A percentile compares a stretch with the other conserved stretches of the same genome.
These are phyloP conservation scores for Clarias laeviceps DNA, from an alignment of 2,797 vertebrate species.

Conservation along the genomic window DNA sequence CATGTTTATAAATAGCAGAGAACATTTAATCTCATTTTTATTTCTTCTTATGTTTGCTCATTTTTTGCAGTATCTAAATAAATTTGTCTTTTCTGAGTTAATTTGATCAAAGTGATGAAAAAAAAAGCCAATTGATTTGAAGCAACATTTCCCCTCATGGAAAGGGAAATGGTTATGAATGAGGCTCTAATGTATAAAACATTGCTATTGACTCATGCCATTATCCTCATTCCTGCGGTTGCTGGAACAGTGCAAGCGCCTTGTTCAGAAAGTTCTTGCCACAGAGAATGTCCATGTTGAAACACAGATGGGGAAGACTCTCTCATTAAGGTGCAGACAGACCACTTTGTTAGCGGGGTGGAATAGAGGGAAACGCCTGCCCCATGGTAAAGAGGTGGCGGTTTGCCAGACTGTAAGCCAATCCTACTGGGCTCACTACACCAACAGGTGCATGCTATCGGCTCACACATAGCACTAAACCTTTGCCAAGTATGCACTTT, in stretches of 20 bases:
- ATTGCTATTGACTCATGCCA: neutral
- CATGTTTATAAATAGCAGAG: neutral
- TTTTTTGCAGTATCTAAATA: neutral
- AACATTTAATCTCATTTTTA: neutral
- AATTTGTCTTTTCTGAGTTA: neutral
- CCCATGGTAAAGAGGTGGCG: conserved; percentile 52
- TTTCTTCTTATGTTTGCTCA: neutral
- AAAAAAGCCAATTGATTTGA: neutral
- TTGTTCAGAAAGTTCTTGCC: neutral
- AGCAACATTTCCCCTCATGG: neutral
- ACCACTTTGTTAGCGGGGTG: conserved; percentile 43
- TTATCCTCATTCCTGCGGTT: neutral
- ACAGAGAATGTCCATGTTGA: conserved; percentile 10
- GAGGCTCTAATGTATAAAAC: neutral
- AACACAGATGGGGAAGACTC: neutral
- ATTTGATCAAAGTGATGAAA: neutral
- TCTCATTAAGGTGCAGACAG: conserved; percentile 40
- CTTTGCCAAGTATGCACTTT: conserved; percentile 49
- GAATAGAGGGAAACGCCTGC: conserved; percentile 46
- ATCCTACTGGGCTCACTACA: conserved; percentile 52
- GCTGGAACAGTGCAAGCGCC: neutral
- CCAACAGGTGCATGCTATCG: conserved; percentile 59
- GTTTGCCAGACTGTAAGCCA: conserved; percentile 57
- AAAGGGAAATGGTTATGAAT: neutral
- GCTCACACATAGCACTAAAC: conserved; percentile 34